Conservation (phyloP, 2,797 vertebrate species). For the Thaleichthys pacificus region DNA sequence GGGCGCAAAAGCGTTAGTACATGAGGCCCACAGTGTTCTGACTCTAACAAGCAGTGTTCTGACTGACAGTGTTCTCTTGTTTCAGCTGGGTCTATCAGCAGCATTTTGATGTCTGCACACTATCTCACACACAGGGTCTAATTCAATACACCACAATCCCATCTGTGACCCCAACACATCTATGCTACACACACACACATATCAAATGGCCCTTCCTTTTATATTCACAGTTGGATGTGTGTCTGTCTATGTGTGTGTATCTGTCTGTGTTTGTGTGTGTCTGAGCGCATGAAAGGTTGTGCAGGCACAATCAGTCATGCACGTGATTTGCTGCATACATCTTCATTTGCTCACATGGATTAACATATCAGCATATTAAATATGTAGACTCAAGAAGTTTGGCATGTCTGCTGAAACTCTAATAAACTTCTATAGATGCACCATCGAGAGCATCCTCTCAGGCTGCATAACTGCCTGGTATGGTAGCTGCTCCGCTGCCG, state of each 20-base stretch:
- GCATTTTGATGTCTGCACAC: constrained; percentile 63
- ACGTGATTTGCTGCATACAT: constrained; percentile 61
- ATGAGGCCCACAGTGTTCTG: not conserved
- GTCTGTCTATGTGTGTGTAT: constrained; percentile 33
- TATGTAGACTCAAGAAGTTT: constrained; percentile 54
- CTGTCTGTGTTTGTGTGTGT: constrained; percentile 23
- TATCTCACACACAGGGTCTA: constrained; percentile 53
- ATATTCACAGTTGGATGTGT: constrained; percentile 15
- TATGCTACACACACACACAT: constrained; percentile 9
- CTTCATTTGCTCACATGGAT: constrained; percentile 67
- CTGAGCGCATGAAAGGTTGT: constrained; percentile 39
- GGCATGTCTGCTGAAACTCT: too few relatives aligned
- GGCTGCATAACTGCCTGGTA: too few relatives aligned
- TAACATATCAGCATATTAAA: constrained; percentile 70
- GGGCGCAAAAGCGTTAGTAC: too few relatives aligned
- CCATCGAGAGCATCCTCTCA: too few relatives aligned
- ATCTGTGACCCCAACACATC: constrained; percentile 47
- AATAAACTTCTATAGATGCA: too few relatives aligned
- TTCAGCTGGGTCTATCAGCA: constrained; percentile 55
- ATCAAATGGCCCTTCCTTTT: not conserved
- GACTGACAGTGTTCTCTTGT: constrained; percentile 20
- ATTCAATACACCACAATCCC: constrained; percentile 62
- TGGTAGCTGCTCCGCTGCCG: too few relatives aligned
- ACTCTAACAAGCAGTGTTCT: constrained; percentile 53
- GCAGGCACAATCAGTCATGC: constrained; percentile 46